A percentile compares a stretch with the other conserved stretches of the same genome.
These are phyloP conservation scores for Ditylenchus weischeri DNA, from an alignment of 2,888 invertebrate species.

Conservation along the genomic window DNA sequence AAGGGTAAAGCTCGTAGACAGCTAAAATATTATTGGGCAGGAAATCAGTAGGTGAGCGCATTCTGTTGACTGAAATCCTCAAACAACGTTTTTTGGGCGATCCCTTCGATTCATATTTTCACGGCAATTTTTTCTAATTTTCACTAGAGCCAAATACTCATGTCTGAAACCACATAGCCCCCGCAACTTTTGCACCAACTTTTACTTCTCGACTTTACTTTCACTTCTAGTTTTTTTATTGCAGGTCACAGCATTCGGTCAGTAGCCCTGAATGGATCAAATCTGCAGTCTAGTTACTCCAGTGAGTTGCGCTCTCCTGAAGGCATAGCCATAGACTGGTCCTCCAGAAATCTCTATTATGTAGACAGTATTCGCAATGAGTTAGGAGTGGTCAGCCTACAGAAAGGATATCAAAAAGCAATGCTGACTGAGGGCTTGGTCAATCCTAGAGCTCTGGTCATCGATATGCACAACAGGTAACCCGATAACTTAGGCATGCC, in stretches of 20 bases:
- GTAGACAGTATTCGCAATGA: conserved; percentile 68
- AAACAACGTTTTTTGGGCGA: no score
- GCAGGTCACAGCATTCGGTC: conserved; percentile 54
- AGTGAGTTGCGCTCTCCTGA: conserved; percentile 35
- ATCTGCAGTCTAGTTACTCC: conserved; percentile 42
- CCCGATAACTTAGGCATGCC: not conserved
- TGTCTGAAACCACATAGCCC: no score
- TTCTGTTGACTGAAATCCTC: no score
- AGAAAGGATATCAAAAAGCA: conserved; percentile 69
- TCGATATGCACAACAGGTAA: conserved; percentile 70
- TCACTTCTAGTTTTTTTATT: not conserved
- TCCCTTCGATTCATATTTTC: no score
- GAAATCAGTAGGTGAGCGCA: not conserved
- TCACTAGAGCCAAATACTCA: no score
- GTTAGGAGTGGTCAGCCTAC: conserved; percentile 83
- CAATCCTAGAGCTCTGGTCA: conserved; percentile 90
- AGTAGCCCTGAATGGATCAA: conserved; percentile 54
- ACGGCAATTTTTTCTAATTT: no score
- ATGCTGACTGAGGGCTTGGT: conserved; percentile 74
- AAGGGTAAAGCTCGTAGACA: conserved; percentile 67
- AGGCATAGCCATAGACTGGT: conserved; percentile 87
- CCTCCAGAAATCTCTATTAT: conserved; percentile 89
- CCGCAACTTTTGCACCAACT: not conserved
- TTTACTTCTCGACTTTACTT: not conserved
- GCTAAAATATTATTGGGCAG: conserved; percentile 58